Conservation (phyloP, 2,888 invertebrate genomes). For the Leptinotarsa rubiginosa region DNA sequence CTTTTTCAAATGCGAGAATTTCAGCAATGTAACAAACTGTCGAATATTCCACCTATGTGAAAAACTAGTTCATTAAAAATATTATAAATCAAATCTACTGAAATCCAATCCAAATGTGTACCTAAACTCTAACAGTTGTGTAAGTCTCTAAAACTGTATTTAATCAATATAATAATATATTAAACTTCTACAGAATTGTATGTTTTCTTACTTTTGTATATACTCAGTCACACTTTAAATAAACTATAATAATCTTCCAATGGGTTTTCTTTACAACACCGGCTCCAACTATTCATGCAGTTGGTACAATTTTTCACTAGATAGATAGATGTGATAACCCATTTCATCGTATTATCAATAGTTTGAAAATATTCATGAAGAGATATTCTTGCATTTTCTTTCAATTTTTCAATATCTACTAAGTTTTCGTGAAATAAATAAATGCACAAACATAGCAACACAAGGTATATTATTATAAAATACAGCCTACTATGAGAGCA, state of each 20-base stretch:
- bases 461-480: too few species aligned
- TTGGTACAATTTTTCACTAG: too few species aligned
- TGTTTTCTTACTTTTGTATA: constrained; percentile 52
- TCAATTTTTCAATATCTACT: too few species aligned
- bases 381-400: too few species aligned
- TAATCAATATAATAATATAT: not conserved
- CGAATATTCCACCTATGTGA: too few species aligned
- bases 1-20: not conserved
- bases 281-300: too few species aligned
- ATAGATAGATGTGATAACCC: too few species aligned
- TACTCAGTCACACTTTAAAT: constrained; percentile 33
- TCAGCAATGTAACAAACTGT: not conserved
- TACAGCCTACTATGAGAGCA: too few species aligned
- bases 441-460: too few species aligned
- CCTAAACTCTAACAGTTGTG: not conserved
- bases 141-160: not conserved
- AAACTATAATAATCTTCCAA: not conserved
- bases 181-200: constrained; percentile 26
- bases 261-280: not conserved
- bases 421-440: too few species aligned
- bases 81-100: not conserved
- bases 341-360: too few species aligned
- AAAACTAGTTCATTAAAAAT: not conserved
- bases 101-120: not conserved
- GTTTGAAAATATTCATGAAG: too few species aligned